Base-by-base conservation (phyloP, 2,797 vertebrate genomes). In the Salarias fasciatus region DNA sequence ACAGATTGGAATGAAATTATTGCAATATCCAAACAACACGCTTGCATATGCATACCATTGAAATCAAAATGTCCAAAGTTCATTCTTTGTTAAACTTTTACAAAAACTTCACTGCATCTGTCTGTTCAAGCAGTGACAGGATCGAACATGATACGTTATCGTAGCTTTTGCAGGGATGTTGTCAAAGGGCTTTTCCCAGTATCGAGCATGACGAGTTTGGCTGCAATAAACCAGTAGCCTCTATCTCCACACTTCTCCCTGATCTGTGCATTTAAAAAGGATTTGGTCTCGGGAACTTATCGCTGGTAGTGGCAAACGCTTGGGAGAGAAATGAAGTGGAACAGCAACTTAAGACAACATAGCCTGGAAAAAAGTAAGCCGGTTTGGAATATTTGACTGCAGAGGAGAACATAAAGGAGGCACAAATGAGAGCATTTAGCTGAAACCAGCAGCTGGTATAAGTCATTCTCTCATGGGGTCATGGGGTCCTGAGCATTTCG, bases 261-360 rank as follows among this genome's bases (percentile, higher is more conserved):
- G 50, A 73, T 82, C 72, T 87, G 44, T 67, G 52, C 35, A 72
- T 77, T 77, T 80, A 66, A 82, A n/a, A 83, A 70, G 61, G 74
- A 76, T 81, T 86, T 70, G 63, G 46, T 82, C 65, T 48, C n/a
- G 69, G 56, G 57, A 53, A 77, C 63, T 87, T 86, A 82, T 86
- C 80, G 77, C 72, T 76, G 65, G 68, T 59, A 41, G 69, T 69
- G 63, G 69, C 43, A 84, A 76, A 83, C 66, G 61, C 53, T 72
- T 14, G 42, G 56, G 41, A 63, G 43, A 53, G 53, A 80, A 64
- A 79, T 79, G 70, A 83, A 83, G 78, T 80, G 70, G 78, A 77
- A 83, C 78, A 66, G 57, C 79, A 83, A 81, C 66, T 70, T 82
- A 66, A 80, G 70, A 71, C 61, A 82, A 78, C 54, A 66, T 64